Evolutionary conservation across 1,140 invertebrate species (phyloP).

Genomic region (Spodoptera frugiperda): DNA sequence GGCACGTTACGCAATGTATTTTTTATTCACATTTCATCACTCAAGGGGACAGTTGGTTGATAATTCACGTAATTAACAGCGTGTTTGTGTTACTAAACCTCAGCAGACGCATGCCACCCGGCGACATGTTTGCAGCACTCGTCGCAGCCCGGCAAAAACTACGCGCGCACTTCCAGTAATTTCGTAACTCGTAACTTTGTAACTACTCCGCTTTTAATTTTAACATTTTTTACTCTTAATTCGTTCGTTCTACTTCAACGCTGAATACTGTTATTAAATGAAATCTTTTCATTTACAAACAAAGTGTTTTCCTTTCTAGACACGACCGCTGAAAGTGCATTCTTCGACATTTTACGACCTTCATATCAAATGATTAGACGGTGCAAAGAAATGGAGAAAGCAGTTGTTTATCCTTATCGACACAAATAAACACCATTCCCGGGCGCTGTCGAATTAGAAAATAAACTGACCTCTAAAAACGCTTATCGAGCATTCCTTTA

Average conservation of each 20-base stretch:
- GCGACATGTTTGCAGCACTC: conserved; percentile 64
- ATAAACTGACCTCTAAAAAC: conserved; percentile 40
- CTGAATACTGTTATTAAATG: conserved; percentile 17
- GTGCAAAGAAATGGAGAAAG: conserved; percentile 11
- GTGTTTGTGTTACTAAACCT: conserved; percentile 68
- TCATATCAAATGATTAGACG: background rate
- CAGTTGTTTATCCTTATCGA: conserved; percentile 20
- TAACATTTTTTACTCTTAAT: conserved; percentile 38
- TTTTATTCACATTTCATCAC: conserved; percentile 78
- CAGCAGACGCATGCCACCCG: conserved; percentile 56
- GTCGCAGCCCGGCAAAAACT: conserved; percentile 67
- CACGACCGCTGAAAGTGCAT: conserved; percentile 7
- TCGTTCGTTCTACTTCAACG: conserved; percentile 33
- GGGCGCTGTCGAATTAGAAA: conserved; percentile 32
- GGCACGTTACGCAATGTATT: conserved; percentile 67
- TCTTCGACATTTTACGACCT: conserved; percentile 11
- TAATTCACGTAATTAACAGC: conserved; percentile 77
- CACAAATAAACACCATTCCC: conserved; percentile 4
- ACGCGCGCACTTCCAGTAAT: conserved; percentile 63
- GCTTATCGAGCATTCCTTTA: conserved; percentile 65
- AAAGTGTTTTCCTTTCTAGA: background rate
- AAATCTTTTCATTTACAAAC: background rate
- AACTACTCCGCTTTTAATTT: conserved; percentile 60
- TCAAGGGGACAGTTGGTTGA: conserved; percentile 67
- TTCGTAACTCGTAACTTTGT: conserved; percentile 73